Conservation (phyloP, 2,888 invertebrate species). For the Pollenia amentaria region DNA sequence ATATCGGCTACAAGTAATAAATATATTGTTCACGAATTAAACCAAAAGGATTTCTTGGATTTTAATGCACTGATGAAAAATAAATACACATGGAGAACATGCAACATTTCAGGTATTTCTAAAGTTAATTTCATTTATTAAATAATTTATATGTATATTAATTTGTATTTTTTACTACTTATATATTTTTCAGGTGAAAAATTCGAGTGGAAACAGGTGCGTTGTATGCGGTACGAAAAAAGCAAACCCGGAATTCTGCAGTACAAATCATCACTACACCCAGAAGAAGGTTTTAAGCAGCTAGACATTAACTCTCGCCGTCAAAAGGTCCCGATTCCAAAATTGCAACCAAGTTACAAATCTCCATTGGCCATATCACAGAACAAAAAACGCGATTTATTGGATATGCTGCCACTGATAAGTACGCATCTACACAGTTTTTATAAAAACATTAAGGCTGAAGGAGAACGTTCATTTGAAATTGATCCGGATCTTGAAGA, state of each 20-base stretch:
- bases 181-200: constrained; percentile 49
- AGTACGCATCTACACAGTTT: constrained; percentile 22
- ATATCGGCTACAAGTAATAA: constrained; percentile 65
- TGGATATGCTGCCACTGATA: constrained; percentile 40
- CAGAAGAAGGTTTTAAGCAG: too few relatives aligned
- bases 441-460: constrained; percentile 12
- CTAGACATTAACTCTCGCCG: too few relatives aligned
- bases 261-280: too few relatives aligned
- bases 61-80: constrained; percentile 62
- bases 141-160: constrained; percentile 44
- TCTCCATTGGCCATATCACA: too few relatives aligned
- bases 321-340: too few relatives aligned
- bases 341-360: too few relatives aligned
- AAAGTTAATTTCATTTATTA: too few relatives aligned
- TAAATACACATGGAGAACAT: too few relatives aligned
- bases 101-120: too few relatives aligned
- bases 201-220: constrained; percentile 41
- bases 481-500: constrained; percentile 41
- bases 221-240: too few relatives aligned
- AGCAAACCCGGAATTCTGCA: too few relatives aligned
- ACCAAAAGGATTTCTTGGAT: constrained; percentile 62
- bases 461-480: constrained; percentile 37
- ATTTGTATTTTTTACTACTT: constrained; percentile 22
- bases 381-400: too few relatives aligned
- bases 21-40: constrained; percentile 63